Conservation (phyloP, 2,113 vertebrate genomes). For the Coptodon bakossiorum region DNA sequence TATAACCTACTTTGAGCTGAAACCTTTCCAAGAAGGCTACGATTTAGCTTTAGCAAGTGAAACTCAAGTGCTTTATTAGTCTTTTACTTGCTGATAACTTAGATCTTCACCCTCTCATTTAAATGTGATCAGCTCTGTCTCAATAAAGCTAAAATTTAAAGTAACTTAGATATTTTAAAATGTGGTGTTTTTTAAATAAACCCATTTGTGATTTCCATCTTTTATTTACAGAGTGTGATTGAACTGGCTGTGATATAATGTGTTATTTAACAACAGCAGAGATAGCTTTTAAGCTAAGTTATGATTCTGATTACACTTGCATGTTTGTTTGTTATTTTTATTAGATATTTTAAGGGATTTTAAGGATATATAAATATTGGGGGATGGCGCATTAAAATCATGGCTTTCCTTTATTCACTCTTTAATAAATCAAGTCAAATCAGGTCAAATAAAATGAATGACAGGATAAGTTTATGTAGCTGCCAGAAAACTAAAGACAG, state of each 20-base stretch:
- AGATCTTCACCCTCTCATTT: neutral
- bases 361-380: neutral
- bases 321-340: neutral
- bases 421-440: neutral
- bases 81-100: neutral
- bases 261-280: neutral
- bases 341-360: neutral
- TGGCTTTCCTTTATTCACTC: neutral
- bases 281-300: neutral
- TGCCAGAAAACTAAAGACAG: slow-evolving; percentile 24
- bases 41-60: neutral
- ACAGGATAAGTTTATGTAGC: slow-evolving; percentile 4
- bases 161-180: neutral
- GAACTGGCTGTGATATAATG: neutral
- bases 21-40: neutral
- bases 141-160: fast-evolving
- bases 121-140: neutral
- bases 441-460: slow-evolving; percentile 6
- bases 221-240: neutral
- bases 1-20: neutral
- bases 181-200: neutral
- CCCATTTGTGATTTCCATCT: neutral
- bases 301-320: neutral
- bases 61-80: neutral
- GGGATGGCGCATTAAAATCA: neutral